phyloP scores from a whole-genome alignment of 2,113 vertebrate genomes.

The Smithornis capensis region DNA sequence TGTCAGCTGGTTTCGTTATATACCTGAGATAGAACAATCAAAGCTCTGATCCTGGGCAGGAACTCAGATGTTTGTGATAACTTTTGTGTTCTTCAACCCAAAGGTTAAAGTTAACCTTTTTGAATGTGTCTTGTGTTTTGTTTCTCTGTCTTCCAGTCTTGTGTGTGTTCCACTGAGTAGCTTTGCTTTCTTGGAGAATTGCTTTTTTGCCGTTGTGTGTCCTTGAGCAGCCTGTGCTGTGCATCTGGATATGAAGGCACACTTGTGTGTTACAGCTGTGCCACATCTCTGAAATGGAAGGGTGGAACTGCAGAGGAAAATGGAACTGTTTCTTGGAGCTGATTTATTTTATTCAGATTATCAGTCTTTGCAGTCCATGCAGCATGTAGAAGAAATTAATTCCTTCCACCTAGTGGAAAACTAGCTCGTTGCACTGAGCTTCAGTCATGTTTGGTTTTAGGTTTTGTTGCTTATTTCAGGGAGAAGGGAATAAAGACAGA shows the following conservation, averaged over 20 bases:
- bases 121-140: not conserved
- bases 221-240: not conserved
- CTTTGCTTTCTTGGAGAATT: not conserved
- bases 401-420: not conserved
- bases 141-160: not conserved
- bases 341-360: not conserved
- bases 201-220: not conserved
- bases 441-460: not conserved
- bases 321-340: not conserved
- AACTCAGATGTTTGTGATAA: not conserved
- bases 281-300: not conserved
- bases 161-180: not conserved
- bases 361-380: not conserved
- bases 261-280: not conserved
- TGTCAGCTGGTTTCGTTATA: not conserved
- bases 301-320: not conserved
- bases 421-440: not conserved
- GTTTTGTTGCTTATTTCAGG: not conserved
- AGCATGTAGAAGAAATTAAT: not conserved
- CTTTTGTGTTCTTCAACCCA: not conserved
- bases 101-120: not conserved
- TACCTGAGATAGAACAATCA: not conserved
- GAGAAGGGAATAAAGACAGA: not conserved
- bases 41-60: not conserved
- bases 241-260: not conserved